Evolutionary conservation across 1,140 invertebrate genomes (phyloP).

Genomic region (Euura lappo): DNA sequence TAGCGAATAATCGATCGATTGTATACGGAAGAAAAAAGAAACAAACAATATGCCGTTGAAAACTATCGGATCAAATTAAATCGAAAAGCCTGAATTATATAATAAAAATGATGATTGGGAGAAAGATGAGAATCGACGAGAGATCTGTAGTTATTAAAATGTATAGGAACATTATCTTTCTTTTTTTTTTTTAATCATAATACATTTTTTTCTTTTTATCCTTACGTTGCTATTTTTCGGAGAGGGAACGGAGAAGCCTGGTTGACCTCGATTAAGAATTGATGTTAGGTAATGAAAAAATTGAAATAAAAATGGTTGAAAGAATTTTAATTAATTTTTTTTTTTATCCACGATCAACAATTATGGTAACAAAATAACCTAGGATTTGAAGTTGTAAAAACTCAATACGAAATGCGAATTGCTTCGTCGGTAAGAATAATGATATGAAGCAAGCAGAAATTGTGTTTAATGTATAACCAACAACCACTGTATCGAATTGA

Average conservation of each 20-base stretch:
- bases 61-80: too few relatives aligned
- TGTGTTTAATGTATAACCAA: conserved; percentile 35
- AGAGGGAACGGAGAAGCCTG: background rate
- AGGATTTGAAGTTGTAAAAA: background rate
- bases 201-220: background rate
- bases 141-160: too few relatives aligned
- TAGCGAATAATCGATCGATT: too few relatives aligned
- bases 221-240: background rate
- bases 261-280: background rate
- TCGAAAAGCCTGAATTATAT: too few relatives aligned
- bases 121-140: too few relatives aligned
- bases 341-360: background rate
- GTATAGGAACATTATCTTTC: too few relatives aligned
- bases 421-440: background rate
- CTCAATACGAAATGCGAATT: too few relatives aligned
- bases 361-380: background rate
- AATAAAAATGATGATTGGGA: too few relatives aligned
- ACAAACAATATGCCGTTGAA: too few relatives aligned
- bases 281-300: too few relatives aligned
- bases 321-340: background rate
- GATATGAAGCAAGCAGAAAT: background rate
- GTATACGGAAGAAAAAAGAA: too few relatives aligned
- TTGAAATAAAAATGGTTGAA: background rate
- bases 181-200: too few relatives aligned
- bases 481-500: conserved; percentile 35